These are phyloP conservation scores for Aphidoletes aphidimyza DNA, from an alignment of 2,888 invertebrate species.

Conservation along the genomic window DNA sequence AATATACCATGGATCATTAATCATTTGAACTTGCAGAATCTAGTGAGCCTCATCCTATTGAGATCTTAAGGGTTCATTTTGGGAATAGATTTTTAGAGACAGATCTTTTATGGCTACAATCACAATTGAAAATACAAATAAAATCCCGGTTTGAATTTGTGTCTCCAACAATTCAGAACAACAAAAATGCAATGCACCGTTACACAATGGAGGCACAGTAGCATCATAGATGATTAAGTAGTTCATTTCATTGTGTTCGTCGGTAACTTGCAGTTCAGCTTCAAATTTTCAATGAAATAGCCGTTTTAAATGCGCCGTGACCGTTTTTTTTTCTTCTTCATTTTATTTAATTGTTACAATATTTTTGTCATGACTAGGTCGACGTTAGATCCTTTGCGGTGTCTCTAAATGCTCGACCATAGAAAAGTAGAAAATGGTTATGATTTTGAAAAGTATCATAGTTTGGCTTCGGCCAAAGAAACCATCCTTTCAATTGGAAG, in stretches of 20 bases:
- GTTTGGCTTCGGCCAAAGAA: not conserved
- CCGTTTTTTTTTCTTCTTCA: not conserved
- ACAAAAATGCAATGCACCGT: not conserved
- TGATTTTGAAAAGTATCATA: not conserved
- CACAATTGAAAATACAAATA: not conserved
- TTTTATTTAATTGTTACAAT: not conserved
- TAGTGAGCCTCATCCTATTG: not conserved
- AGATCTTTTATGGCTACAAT: not conserved
- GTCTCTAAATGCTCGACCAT: too few species aligned
- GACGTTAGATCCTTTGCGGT: conserved; percentile 35
- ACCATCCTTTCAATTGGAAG: conserved; percentile 13
- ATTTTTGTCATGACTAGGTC: conserved; percentile 12
- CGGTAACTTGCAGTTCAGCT: not conserved
- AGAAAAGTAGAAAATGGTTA: not conserved
- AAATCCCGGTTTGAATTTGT: not conserved
- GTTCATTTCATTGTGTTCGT: conserved; percentile 36
- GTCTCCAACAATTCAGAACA: not conserved
- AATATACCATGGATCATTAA: conserved; percentile 26
- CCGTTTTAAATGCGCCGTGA: conserved; percentile 48
- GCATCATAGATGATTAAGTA: conserved; percentile 9
- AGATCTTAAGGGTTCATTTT: not conserved
- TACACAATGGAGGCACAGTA: not conserved
- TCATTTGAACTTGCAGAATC: conserved; percentile 39
- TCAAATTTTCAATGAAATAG: not conserved
- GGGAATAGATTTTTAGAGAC: not conserved